Percentiles rank a stretch among this genome's conserved stretches.
phyloP scores from a whole-genome alignment of 1,140 invertebrate species.

The Ceratina japonica region DNA sequence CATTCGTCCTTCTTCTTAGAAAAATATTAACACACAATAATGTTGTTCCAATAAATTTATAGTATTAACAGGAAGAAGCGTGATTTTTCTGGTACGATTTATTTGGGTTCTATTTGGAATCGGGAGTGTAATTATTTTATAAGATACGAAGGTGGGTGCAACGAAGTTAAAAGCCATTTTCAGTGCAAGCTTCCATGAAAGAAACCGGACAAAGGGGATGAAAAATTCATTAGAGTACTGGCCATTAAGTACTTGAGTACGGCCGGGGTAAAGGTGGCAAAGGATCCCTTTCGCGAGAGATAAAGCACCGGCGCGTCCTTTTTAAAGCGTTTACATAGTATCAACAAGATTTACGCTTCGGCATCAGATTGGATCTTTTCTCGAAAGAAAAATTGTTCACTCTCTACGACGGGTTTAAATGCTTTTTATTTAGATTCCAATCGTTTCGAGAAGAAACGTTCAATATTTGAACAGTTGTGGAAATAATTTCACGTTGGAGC shows the following conservation, averaged over 20 bases:
- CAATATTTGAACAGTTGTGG: no score
- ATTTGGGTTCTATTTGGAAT: not conserved
- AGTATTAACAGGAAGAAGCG: no score
- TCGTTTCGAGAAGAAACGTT: no score
- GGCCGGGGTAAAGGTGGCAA: not conserved
- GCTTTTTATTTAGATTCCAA: no score
- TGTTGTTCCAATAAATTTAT: no score
- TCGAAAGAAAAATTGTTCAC: no score
- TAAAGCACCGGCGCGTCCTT: not conserved
- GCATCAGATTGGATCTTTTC: not conserved
- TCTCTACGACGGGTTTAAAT: not conserved
- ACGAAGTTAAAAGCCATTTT: not conserved
- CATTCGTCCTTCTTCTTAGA: no score
- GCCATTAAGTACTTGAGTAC: not conserved
- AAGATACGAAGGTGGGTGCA: not conserved
- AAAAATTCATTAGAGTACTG: constrained; percentile 3
- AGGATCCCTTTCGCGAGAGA: not conserved
- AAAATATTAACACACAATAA: no score
- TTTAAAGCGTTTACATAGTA: constrained; percentile 7
- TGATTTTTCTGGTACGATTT: not conserved
- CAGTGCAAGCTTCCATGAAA: not conserved
- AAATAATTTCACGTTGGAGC: no score
- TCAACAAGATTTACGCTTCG: not conserved
- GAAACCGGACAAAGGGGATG: not conserved
- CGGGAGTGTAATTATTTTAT: not conserved